Evolutionary conservation across 53 echinoderm and acorn worm species (phyloP), one percentile per base, ranked within the genome.

Genomic region (Antedon mediterranea): DNA sequence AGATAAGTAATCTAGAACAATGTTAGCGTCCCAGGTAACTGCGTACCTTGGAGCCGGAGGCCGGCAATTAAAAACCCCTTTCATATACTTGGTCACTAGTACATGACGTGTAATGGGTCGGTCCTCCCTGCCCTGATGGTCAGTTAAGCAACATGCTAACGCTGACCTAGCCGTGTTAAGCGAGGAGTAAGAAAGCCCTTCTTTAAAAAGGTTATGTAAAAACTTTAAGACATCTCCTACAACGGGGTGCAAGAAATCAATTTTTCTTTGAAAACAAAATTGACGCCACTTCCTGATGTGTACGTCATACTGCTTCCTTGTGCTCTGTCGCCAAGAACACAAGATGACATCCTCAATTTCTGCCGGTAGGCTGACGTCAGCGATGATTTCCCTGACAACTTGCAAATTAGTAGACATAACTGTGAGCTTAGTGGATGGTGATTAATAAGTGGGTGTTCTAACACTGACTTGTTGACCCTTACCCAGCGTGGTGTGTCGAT

Each of bases 141-240:
- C 57, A 15, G 33, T 3, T 9, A 77, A 27, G 7, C 31, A 26
- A 18, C 33, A 31, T 3, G 75, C 37, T 26, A 81, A 31, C 15
- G 82, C 75, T 29, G 74, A 74, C 3, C 74, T 9, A 4, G 74
- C 29, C 0, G 82, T 81, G 43, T 75, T 74, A 29, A 81, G 0
- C 0, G 75, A 29, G 29, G 75, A 43, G 28, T 81, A 81, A 0
- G 37, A 28, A 57, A 57, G 23, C n/a, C n/a, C n/a, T n/a, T n/a
- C n/a, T n/a, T n/a, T n/a, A n/a, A n/a, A n/a, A n/a, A n/a, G n/a
- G n/a, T n/a, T n/a, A n/a, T n/a, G n/a, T n/a, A n/a, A n/a, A n/a
- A n/a, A n/a, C n/a, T n/a, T n/a, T n/a, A n/a, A n/a, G n/a, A 57
- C 23, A 57, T 57, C 57, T 11, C 2, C 23, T 57, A 57, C 20